Evolutionary conservation across 2,888 invertebrate genomes (phyloP), one percentile per base, ranked within the genome.

Genomic region (Clepsis dumicolana): DNA sequence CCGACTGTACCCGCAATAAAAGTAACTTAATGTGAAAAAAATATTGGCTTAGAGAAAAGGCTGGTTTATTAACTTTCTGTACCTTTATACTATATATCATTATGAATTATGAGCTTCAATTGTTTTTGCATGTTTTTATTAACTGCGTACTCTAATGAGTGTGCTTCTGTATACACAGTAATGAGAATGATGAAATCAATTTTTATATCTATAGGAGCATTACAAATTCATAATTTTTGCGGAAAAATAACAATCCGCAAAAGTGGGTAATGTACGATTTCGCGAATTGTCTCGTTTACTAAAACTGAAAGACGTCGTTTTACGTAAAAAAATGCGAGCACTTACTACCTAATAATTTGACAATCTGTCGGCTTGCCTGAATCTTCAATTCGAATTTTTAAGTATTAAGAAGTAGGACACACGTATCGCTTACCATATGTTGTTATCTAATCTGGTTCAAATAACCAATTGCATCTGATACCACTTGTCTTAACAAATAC

Each of bases 391-490:
- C 10, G 21, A 48, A 18, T 48, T 18, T 48, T 12, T 48, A 48
- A 48, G 18, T 21, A 48, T 48, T 21, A 21, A 29, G 48, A 48
- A 62, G 44, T 56, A 62, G 62, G 35, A 62, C 62, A 57, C 52
- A 24, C 5, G 16, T 41, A 50, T 25, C 35, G 29, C 38, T 41
- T 57, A 44, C 48, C 63, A 35, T 56, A 24, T 35, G 35, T 48
- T 48, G 56, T 38, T 67, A 63, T 63, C 77, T 83, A 77, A 83
- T 84, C 82, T 77, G 74, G 79, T 74, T 76, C 69, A 69, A 78
- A 77, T 80, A 78, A 76, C 76, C 76, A 79, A 80, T 75, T 70
- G 73, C 73, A 70, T 75, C 24, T 41, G 53, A 63, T 63, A 57
- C 1, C 21, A 32, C 38, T 4, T 35, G 29, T 35, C 25, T 18